Evolutionary conservation across 2,113 vertebrate genomes (phyloP), one percentile per base, ranked within the genome.

Genomic region (Aix galericulata): DNA sequence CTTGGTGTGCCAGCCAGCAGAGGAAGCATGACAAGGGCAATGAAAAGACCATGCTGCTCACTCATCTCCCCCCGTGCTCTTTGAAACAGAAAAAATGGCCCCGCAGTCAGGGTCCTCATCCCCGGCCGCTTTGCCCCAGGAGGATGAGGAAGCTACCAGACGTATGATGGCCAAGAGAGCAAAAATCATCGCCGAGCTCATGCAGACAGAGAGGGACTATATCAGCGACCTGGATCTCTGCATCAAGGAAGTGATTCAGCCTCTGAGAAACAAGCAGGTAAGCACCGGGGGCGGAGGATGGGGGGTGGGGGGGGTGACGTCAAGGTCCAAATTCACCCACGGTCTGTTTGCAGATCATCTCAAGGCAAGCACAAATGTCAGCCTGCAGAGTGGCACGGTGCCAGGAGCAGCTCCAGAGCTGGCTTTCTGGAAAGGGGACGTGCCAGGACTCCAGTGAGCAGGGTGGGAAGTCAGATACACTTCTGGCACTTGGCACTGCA

Each of bases 141-240:
- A 99, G 89, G 98, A 98, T 0, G 98, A 99, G 77, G 98, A 99
- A 20, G 74, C 98, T 32, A 97, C 95, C 20, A 93, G 38, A 11
- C 96, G 96, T 74, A 98, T 99, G 98, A 99, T 99, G 99, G 98
- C 94, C 59, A 99, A 97, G 89, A 98, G 99, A 84, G 97, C 95
- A 15, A 99, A 99, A 95, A 98, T 99, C 96, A 99, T 99, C 3
- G 78, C 98, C 88, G 99, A 99, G 93, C 98, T 99, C 36, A 86
- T 99, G 56, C 99, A 99, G 97, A 99, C 99, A 0, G 99, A 99
- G 86, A 98, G 96, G 77, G 99, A 99, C 94, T 99, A 98, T 79
- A 97, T 99, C 93, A 98, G 92, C 0, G 98, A 99, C 67, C 93
- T 99, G 97, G 98, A 99, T 91, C 98, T 99, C 87, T 99, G 99